Conservation (phyloP, 2,888 invertebrate species). For the Troides helena region DNA sequence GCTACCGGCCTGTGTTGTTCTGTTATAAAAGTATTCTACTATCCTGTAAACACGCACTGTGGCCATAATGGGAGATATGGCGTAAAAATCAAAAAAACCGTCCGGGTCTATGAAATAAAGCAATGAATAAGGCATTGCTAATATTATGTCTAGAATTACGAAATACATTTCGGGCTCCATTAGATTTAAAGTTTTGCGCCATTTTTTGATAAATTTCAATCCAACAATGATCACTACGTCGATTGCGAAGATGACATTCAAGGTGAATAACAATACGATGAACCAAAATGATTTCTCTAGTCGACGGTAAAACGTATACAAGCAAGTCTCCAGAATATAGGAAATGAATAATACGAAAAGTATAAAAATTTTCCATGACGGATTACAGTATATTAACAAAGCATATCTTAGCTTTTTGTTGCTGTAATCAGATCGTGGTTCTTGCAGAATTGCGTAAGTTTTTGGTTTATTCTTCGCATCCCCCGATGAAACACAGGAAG, state of each 20-base stretch:
- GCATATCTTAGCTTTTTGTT: constrained; percentile 58
- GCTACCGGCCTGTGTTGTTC: constrained; percentile 70
- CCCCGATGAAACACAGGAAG: constrained; percentile 41
- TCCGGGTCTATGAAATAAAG: constrained; percentile 52
- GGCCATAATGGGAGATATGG: constrained; percentile 63
- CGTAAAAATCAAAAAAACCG: constrained; percentile 50
- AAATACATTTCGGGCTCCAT: constrained; percentile 62
- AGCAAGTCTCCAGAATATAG: constrained; percentile 61
- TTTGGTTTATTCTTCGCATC: constrained; percentile 49
- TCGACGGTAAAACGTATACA: constrained; percentile 60
- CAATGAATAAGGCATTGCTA: constrained; percentile 64
- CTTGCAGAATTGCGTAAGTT: constrained; percentile 68
- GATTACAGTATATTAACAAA: constrained; percentile 61
- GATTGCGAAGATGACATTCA: constrained; percentile 58
- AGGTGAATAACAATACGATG: constrained; percentile 53
- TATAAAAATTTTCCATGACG: constrained; percentile 63
- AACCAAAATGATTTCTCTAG: constrained; percentile 51
- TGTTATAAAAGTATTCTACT: constrained; percentile 63
- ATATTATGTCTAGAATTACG: constrained; percentile 56
- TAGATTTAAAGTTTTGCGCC: constrained; percentile 70
- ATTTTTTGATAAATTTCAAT: constrained; percentile 64
- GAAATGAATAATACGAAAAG: constrained; percentile 58
- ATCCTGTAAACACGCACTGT: constrained; percentile 67
- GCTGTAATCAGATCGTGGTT: constrained; percentile 59
- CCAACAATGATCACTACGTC: constrained; percentile 64